Evolutionary conservation across 2,888 invertebrate genomes (phyloP).

Genomic region (Archips crataeganus): DNA sequence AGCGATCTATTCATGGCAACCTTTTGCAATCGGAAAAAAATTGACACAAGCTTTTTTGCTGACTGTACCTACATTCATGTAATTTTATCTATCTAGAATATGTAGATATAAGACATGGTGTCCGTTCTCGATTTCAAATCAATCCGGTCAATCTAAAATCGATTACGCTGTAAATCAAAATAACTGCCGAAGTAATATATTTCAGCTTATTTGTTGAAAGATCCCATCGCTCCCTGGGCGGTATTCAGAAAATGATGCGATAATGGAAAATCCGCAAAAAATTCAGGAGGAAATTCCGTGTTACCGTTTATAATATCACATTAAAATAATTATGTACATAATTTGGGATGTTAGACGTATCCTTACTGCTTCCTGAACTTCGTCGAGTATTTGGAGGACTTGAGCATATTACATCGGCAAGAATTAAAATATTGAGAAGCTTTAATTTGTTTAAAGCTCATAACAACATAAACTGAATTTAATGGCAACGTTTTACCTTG

Average conservation of each 20-base stretch:
- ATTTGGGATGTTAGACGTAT: constrained; percentile 12
- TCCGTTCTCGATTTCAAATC: too few relatives aligned
- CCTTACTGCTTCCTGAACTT: constrained; percentile 3
- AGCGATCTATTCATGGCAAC: too few relatives aligned
- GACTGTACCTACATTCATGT: too few relatives aligned
- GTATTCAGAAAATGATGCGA: not conserved
- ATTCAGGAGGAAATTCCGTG: not conserved
- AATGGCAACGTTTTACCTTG: too few relatives aligned
- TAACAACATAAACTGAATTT: not conserved
- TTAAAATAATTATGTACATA: constrained; percentile 31
- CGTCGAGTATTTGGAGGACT: not conserved
- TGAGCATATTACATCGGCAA: not conserved
- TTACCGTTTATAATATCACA: constrained; percentile 15
- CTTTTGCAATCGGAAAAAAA: too few relatives aligned
- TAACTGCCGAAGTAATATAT: not conserved
- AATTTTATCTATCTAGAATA: too few relatives aligned
- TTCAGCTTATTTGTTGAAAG: constrained; percentile 5
- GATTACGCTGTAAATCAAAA: not conserved
- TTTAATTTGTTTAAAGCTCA: not conserved
- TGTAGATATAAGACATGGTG: too few relatives aligned
- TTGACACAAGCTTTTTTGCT: too few relatives aligned
- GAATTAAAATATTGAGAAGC: not conserved
- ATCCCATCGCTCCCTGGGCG: not conserved
- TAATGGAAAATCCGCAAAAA: constrained; percentile 3
- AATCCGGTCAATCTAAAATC: too few relatives aligned